These are phyloP conservation scores for Fratercula arctica DNA, from an alignment of 2,797 vertebrate genomes.

Conservation along the genomic window DNA sequence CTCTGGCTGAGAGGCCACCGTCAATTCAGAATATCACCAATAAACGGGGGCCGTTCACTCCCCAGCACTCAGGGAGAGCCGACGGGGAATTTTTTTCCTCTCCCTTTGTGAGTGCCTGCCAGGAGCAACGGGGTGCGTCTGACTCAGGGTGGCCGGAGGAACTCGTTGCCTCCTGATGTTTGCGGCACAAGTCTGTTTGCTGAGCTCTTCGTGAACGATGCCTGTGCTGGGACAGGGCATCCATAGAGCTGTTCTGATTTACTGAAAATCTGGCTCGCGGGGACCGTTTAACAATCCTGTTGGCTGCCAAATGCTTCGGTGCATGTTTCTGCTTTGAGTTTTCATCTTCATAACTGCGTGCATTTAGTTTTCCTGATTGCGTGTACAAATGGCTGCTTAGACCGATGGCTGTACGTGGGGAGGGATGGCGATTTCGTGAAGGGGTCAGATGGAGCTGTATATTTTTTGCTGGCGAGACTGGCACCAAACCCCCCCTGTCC, in stretches of 20 bases:
- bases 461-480: neutral
- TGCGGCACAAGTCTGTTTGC: neutral
- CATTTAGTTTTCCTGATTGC: neutral
- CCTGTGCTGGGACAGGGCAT: neutral
- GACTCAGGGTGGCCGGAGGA: neutral
- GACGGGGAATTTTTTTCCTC: neutral
- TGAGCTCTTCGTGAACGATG: neutral
- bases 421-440: neutral
- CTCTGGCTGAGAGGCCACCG: neutral
- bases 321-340: neutral
- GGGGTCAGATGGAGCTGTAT: accelerated
- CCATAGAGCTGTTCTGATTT: neutral
- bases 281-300: neutral
- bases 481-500: neutral
- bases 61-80: neutral
- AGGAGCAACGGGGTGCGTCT: neutral
- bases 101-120: neutral
- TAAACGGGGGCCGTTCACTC: neutral
- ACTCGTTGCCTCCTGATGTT: neutral
- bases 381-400: accelerated
- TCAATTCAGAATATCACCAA: neutral
- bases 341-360: neutral
- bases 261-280: neutral
- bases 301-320: neutral
- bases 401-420: neutral